A percentile compares a stretch with the other conserved stretches of the same genome.
These are phyloP conservation scores for Sisor rabdophorus DNA, from an alignment of 2,113 vertebrate genomes.

Conservation along the genomic window DNA sequence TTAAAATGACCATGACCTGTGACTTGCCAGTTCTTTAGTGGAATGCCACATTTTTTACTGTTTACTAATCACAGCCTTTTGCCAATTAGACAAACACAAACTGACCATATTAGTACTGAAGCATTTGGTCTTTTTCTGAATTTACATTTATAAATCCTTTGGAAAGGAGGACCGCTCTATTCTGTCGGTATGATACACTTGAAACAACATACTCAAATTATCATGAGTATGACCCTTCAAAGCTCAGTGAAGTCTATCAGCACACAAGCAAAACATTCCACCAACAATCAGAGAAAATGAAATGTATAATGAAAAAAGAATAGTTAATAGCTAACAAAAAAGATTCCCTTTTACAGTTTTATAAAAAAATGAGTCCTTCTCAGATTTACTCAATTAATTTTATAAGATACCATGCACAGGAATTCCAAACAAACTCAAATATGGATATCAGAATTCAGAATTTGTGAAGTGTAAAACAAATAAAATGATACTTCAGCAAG, in stretches of 20 bases:
- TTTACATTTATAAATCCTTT: constrained; percentile 54
- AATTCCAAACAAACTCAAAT: not conserved
- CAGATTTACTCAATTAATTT: not conserved
- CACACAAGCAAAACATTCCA: constrained; percentile 62
- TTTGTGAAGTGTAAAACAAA: not conserved
- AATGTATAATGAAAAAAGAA: constrained; percentile 58
- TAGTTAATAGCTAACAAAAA: constrained; percentile 12
- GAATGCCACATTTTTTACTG: constrained; percentile 59
- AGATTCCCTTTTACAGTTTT: constrained; percentile 3
- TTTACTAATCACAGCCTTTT: constrained; percentile 58
- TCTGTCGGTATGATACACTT: constrained; percentile 45
- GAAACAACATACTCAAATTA: constrained; percentile 58
- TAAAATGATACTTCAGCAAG: not conserved
- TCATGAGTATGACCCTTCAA: constrained; percentile 58
- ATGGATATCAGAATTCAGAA: not conserved
- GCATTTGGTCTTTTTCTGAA: constrained; percentile 56
- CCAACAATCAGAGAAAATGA: constrained; percentile 58
- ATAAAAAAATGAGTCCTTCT: not conserved
- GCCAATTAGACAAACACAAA: constrained; percentile 66
- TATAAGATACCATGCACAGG: not conserved
- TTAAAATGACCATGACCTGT: constrained; percentile 39
- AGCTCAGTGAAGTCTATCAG: constrained; percentile 46
- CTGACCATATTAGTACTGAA: constrained; percentile 68
- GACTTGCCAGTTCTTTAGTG: constrained; percentile 16
- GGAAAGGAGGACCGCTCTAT: constrained; percentile 53